A percentile compares a stretch with the other conserved stretches of the same genome.
Conservation (phyloP, 2,888 invertebrate genomes). For the Noctua pronuba region DNA sequence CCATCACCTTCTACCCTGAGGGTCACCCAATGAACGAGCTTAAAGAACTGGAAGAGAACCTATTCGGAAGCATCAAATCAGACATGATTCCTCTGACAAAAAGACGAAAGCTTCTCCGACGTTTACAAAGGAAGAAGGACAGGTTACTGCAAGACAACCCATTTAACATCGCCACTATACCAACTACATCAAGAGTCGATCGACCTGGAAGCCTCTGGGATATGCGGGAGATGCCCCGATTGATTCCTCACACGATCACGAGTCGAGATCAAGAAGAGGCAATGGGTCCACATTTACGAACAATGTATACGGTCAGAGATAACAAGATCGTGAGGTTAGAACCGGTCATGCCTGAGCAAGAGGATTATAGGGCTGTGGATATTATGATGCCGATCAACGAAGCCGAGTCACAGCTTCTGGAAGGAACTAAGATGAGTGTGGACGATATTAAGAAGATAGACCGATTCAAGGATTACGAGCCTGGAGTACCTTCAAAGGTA, state of each 20-base stretch:
- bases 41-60: slow-evolving; percentile 85
- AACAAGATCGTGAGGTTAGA: slow-evolving; percentile 87
- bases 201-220: slow-evolving; percentile 86
- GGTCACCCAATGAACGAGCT: slow-evolving; percentile 90
- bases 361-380: slow-evolving; percentile 80
- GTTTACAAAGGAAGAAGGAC: slow-evolving; percentile 85
- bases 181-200: slow-evolving; percentile 65
- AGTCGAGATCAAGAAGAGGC: slow-evolving; percentile 54
- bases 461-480: slow-evolving; percentile 88
- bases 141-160: slow-evolving; percentile 75
- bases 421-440: slow-evolving; percentile 86
- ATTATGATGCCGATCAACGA: slow-evolving; percentile 81
- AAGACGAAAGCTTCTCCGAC: slow-evolving; percentile 85
- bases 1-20: slow-evolving; percentile 78
- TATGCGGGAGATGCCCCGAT: slow-evolving; percentile 75
- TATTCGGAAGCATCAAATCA: slow-evolving; percentile 85
- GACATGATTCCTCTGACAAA: slow-evolving; percentile 84
- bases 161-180: slow-evolving; percentile 58
- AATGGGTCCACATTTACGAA: slow-evolving; percentile 80
- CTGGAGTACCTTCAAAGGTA: slow-evolving; percentile 89
- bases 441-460: slow-evolving; percentile 90
- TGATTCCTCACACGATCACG: slow-evolving; percentile 61
- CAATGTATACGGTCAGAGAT: slow-evolving; percentile 88
- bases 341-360: slow-evolving; percentile 65
- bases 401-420: slow-evolving; percentile 82